Conservation (phyloP, 2,797 vertebrate species). For the Eulemur albifrons region DNA sequence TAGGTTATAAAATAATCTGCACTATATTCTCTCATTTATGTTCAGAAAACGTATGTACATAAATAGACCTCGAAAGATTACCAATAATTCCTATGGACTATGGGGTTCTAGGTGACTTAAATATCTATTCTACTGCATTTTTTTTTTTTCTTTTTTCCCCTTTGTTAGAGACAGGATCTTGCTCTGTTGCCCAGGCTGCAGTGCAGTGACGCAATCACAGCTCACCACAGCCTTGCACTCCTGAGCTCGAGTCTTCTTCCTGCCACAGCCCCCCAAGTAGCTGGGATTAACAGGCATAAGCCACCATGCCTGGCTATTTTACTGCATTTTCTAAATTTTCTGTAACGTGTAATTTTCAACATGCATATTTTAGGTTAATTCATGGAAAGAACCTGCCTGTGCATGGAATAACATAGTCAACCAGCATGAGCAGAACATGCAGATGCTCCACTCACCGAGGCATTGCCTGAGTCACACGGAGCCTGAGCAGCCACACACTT, state of each 20-base stretch:
- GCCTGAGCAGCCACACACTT: accelerated
- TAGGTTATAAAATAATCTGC: background rate
- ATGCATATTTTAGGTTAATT: background rate
- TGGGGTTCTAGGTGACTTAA: background rate
- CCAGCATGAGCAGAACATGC: accelerated
- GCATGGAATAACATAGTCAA: accelerated
- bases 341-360: background rate
- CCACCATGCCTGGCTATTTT: background rate
- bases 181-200: background rate
- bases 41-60: background rate
- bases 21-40: background rate
- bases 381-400: accelerated
- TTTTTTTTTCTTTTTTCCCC: background rate
- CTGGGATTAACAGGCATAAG: background rate
- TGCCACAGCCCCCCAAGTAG: background rate
- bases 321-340: background rate
- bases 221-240: background rate
- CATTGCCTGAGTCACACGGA: background rate
- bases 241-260: background rate
- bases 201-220: background rate
- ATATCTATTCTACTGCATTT: background rate
- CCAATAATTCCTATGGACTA: background rate
- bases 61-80: background rate
- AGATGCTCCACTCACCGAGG: accelerated
- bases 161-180: background rate